Evolutionary conservation across 1,140 invertebrate species (phyloP).

Genomic region (Branchinecta lynchi): DNA sequence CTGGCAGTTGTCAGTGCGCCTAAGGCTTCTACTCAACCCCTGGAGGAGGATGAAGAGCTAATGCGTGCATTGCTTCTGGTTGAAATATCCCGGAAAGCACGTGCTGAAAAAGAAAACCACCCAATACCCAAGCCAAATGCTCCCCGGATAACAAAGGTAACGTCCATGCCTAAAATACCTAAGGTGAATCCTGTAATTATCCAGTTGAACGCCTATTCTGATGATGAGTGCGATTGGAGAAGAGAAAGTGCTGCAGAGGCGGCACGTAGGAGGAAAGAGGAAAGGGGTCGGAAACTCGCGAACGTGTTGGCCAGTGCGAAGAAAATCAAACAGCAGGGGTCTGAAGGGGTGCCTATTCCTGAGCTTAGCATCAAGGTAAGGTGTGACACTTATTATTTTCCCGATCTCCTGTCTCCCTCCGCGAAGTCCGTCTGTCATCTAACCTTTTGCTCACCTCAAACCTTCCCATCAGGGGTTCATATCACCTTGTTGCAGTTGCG

Average conservation of each 20-base stretch:
- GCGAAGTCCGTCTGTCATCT: no score
- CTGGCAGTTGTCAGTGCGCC: no score
- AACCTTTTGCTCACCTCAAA: no score
- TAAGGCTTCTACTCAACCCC: no score
- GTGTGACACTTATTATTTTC: background rate
- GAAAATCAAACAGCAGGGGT: background rate
- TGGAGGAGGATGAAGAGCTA: background rate
- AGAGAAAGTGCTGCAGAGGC: background rate
- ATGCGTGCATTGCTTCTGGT: background rate
- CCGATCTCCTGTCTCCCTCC: no score
- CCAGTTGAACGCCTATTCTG: background rate
- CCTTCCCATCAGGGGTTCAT: no score
- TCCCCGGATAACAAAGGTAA: background rate
- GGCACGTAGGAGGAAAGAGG: background rate
- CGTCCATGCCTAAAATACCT: background rate
- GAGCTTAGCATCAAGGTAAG: background rate
- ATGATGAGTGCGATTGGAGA: conserved; percentile 1
- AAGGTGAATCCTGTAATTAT: background rate
- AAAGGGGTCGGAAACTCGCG: background rate
- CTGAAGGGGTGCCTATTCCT: background rate
- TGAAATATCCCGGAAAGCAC: background rate
- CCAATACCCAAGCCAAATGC: background rate
- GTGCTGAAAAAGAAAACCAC: background rate
- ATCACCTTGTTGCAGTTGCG: no score
- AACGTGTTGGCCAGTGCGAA: background rate